Percentiles rank a stretch among this genome's conserved stretches.
phyloP scores from a whole-genome alignment of 2,797 vertebrate genomes.

The Dendrocincla fuliginosa region DNA sequence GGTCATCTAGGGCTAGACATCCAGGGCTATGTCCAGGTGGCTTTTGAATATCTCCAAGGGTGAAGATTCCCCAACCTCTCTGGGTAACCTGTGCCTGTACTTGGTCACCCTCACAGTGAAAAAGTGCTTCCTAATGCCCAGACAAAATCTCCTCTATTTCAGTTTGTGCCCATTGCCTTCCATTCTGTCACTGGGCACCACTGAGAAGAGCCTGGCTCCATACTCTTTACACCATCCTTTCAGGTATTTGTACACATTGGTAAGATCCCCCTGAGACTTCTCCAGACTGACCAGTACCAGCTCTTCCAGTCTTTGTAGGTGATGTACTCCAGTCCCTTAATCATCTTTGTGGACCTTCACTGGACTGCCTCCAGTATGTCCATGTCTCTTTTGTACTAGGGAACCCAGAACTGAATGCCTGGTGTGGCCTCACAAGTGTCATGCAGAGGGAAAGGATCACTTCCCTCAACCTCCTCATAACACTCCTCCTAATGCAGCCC shows the following conservation, averaged over 20 bases:
- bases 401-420: not conserved
- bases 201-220: not conserved
- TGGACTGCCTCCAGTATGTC: not conserved
- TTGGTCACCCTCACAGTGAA: not conserved
- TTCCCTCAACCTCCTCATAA: not conserved
- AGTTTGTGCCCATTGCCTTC: not conserved
- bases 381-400: not conserved
- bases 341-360: not conserved
- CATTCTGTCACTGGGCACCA: not conserved
- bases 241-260: not conserved
- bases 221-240: not conserved
- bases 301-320: not conserved
- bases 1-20: not conserved
- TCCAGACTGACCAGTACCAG: not conserved
- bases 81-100: not conserved
- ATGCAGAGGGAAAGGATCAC: not conserved
- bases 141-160: not conserved
- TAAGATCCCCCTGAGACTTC: not conserved
- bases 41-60: not conserved
- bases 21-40: not conserved
- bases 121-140: not conserved
- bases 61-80: not conserved
- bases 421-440: not conserved
- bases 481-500: not conserved
- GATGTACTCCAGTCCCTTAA: not conserved